Evolutionary conservation across 2,113 vertebrate genomes (phyloP).

Genomic region (zebrafish (Danio rerio)): DNA sequence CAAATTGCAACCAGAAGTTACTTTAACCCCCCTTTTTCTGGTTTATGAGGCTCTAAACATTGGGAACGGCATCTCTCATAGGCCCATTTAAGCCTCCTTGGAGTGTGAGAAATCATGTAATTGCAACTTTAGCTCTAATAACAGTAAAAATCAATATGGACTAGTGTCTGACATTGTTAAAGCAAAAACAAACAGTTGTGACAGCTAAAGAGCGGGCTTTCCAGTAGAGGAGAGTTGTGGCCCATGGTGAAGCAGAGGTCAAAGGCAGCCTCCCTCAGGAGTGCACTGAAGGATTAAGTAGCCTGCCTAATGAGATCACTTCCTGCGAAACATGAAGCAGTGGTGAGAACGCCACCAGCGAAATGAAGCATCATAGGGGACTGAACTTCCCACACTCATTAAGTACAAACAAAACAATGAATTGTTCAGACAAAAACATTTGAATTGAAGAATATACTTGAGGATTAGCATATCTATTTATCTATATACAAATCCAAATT

Average conservation of each 20-base stretch:
- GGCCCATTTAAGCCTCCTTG: conserved; percentile 31
- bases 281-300: conserved; percentile 64
- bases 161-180: conserved; percentile 37
- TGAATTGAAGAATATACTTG: not conserved
- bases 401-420: not conserved
- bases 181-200: conserved; percentile 41
- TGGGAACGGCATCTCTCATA: conserved; percentile 54
- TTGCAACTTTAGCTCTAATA: conserved; percentile 58
- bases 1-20: conserved; percentile 81
- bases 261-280: conserved; percentile 65
- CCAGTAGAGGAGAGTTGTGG: conserved; percentile 21
- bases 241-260: conserved; percentile 59
- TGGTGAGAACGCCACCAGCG: conserved; percentile 58
- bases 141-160: conserved; percentile 30
- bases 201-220: not conserved
- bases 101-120: conserved; percentile 48
- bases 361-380: conserved; percentile 41
- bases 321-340: conserved; percentile 66
- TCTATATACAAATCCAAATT: too few relatives aligned
- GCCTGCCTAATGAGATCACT: conserved; percentile 68
- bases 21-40: conserved; percentile 55
- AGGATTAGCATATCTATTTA: not conserved
- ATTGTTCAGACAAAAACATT: not conserved
- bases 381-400: conserved; percentile 47
- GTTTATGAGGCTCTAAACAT: conserved; percentile 61